Percentiles rank a stretch among this genome's conserved stretches.
Conservation (phyloP, 2,888 invertebrate genomes). For the Polydrusus tereticollis region DNA sequence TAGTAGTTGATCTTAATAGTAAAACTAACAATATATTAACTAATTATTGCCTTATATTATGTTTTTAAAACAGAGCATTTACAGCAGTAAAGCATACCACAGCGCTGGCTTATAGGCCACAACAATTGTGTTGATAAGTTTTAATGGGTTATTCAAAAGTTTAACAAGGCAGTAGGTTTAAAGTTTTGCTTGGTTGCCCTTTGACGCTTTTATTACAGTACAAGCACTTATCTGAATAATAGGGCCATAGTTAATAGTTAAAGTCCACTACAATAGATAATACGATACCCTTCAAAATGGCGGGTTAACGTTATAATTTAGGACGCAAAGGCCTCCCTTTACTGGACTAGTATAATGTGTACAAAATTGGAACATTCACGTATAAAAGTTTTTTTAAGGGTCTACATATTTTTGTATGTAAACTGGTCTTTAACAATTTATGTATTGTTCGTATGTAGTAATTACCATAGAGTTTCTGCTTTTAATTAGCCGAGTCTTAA, state of each 20-base stretch:
- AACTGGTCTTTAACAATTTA: not conserved
- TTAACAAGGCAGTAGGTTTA: slow-evolving; percentile 22
- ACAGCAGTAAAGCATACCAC: not conserved
- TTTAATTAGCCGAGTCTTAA: too few relatives aligned
- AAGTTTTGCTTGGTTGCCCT: slow-evolving; percentile 30
- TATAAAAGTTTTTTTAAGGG: not conserved
- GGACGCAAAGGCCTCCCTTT: slow-evolving; percentile 3
- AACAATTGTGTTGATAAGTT: slow-evolving; percentile 30
- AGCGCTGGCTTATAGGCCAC: not conserved
- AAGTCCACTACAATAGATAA: slow-evolving; percentile 43
- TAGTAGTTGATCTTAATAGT: too few relatives aligned
- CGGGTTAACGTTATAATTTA: slow-evolving; percentile 26
- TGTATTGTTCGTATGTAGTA: too few relatives aligned
- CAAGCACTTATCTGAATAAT: slow-evolving; percentile 35
- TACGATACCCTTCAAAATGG: slow-evolving; percentile 23
- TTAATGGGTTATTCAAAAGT: slow-evolving; percentile 34
- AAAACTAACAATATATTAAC: too few relatives aligned
- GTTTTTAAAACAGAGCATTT: not conserved
- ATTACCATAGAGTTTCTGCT: too few relatives aligned
- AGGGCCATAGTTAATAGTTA: slow-evolving; percentile 33
- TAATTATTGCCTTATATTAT: too few relatives aligned
- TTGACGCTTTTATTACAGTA: slow-evolving; percentile 34
- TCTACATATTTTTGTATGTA: not conserved
- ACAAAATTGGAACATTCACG: not conserved
- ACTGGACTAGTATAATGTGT: not conserved